Conservation (phyloP, 2,888 invertebrate species). For the Agrochola lota region DNA sequence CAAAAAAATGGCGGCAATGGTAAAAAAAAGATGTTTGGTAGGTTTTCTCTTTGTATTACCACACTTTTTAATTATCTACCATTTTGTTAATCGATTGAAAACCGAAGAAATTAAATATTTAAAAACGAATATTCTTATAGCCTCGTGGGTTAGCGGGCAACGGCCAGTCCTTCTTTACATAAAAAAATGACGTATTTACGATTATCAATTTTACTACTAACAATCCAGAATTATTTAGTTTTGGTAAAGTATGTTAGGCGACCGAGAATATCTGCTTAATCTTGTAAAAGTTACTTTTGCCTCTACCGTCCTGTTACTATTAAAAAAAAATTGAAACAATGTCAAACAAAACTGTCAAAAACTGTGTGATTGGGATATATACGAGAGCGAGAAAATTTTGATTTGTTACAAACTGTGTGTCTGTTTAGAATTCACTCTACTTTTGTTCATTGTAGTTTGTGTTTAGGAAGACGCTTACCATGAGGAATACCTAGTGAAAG, state of each 20-base stretch:
- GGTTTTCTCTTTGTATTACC: slow-evolving; percentile 52
- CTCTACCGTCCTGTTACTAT: no score
- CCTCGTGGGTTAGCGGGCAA: no score
- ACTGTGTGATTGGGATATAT: slow-evolving; percentile 30
- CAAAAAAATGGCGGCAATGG: slow-evolving; percentile 86
- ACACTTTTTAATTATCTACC: slow-evolving; percentile 42
- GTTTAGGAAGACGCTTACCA: slow-evolving; percentile 20
- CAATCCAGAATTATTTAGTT: background rate
- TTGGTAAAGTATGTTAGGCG: background rate
- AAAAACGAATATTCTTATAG: background rate
- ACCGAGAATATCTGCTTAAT: slow-evolving; percentile 27
- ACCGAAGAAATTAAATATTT: background rate
- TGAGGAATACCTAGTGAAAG: slow-evolving; percentile 48
- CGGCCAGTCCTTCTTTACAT: background rate
- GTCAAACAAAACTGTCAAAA: slow-evolving; percentile 47
- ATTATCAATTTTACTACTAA: background rate
- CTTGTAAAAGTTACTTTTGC: background rate
- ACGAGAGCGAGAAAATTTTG: slow-evolving; percentile 11
- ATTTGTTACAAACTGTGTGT: slow-evolving; percentile 35
- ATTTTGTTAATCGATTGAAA: slow-evolving; percentile 20
- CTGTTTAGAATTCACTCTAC: slow-evolving; percentile 8
- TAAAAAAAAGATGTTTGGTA: slow-evolving; percentile 68
- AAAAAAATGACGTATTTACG: background rate
- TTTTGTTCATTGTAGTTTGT: slow-evolving; percentile 2
- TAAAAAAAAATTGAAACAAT: slow-evolving; percentile 4